Conservation (phyloP, 1,140 invertebrate species). For the Melanaphis sacchari region DNA sequence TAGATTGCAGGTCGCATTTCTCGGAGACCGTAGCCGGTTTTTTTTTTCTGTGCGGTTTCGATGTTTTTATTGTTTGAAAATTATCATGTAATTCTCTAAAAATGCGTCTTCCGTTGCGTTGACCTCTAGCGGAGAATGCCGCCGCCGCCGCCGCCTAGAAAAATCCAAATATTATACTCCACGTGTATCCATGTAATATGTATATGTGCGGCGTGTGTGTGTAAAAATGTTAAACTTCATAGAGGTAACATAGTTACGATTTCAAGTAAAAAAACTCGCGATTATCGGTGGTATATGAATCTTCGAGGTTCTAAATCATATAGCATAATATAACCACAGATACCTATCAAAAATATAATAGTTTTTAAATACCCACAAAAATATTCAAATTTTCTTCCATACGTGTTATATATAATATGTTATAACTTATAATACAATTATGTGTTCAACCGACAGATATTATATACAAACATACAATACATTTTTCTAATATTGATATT, state of each 20-base stretch:
- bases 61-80: not conserved
- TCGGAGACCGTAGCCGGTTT: not conserved
- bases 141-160: not conserved
- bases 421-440: no score
- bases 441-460: no score
- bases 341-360: no score
- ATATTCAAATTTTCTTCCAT: not conserved
- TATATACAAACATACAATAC: no score
- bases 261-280: no score
- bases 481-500: no score
- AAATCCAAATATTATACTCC: not conserved
- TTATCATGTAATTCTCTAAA: not conserved
- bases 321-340: no score
- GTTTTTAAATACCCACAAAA: not conserved
- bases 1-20: not conserved
- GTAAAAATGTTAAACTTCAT: no score
- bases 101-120: not conserved
- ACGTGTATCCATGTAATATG: no score
- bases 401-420: no score
- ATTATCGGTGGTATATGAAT: not conserved
- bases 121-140: not conserved
- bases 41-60: not conserved
- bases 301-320: not conserved
- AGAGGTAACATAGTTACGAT: no score
- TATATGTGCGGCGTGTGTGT: no score